These are phyloP conservation scores for Glomeris maerens DNA, from an alignment of 1,140 invertebrate genomes.

Conservation along the genomic window DNA sequence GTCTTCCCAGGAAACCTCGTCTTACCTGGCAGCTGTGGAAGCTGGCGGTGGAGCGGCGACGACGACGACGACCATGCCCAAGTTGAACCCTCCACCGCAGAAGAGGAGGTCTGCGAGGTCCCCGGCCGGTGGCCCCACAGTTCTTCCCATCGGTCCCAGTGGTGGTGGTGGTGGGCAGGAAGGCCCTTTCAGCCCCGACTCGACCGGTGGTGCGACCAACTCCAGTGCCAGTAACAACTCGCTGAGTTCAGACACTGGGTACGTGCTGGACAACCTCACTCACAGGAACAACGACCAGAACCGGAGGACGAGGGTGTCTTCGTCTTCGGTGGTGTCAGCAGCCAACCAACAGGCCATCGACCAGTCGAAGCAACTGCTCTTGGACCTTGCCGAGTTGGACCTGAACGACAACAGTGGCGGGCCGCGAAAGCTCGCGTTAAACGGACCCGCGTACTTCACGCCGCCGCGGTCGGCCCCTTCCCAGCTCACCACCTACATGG, in stretches of 20 bases:
- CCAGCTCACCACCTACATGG: not conserved
- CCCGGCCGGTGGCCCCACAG: too few relatives aligned
- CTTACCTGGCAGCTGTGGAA: too few relatives aligned
- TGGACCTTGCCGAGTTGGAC: too few relatives aligned
- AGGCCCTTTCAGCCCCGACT: conserved; percentile 9
- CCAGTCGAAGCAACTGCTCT: too few relatives aligned
- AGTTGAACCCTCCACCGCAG: conserved; percentile 8
- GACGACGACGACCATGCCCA: not conserved
- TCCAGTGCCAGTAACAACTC: conserved; percentile 11
- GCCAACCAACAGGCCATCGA: too few relatives aligned
- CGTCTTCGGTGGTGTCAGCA: too few relatives aligned
- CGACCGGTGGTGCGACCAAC: conserved; percentile 17
- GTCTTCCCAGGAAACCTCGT: too few relatives aligned
- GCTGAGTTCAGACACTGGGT: conserved; percentile 6
- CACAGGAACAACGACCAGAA: too few relatives aligned
- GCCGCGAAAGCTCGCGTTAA: not conserved
- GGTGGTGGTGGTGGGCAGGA: conserved; percentile 16
- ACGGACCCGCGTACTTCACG: not conserved
- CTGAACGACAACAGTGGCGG: too few relatives aligned
- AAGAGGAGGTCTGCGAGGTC: not conserved
- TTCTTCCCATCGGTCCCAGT: conserved; percentile 11
- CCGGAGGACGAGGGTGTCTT: too few relatives aligned
- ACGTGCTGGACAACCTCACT: too few relatives aligned
- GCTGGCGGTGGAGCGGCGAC: too few relatives aligned
- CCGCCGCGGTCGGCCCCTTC: conserved; percentile 1